Conservation (phyloP, 2,797 vertebrate genomes). For the Spheniscus humboldti region DNA sequence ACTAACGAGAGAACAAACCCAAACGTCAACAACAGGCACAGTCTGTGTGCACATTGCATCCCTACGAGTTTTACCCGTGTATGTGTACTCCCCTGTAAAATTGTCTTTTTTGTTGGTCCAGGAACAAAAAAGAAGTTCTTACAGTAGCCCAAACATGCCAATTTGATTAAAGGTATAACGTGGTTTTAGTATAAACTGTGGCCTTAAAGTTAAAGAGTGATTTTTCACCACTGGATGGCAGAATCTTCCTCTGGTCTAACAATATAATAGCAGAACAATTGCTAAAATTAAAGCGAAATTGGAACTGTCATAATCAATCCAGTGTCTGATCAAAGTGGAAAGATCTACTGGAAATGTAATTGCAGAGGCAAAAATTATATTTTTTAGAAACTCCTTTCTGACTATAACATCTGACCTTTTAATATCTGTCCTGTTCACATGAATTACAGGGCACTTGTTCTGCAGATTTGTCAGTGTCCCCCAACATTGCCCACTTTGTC, state of each 20-base stretch:
- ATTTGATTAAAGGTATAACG: not conserved
- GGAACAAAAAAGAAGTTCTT: not conserved
- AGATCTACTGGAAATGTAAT: slow-evolving; percentile 23
- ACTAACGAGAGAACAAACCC: not conserved
- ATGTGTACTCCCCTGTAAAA: not conserved
- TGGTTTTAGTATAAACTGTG: not conserved
- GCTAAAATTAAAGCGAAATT: slow-evolving; percentile 25
- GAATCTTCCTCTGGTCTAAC: slow-evolving; percentile 37
- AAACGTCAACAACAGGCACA: not conserved
- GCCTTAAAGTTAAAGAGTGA: not conserved
- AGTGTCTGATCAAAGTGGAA: not conserved
- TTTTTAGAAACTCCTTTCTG: slow-evolving; percentile 9
- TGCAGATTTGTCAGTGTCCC: not conserved
- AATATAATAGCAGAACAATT: not conserved
- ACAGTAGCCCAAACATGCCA: not conserved
- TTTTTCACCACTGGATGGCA: slow-evolving; percentile 64
- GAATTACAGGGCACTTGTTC: not conserved
- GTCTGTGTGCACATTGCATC: fast-evolving
- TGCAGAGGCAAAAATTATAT: not conserved
- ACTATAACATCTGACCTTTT: not conserved
- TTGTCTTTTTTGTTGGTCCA: not conserved
- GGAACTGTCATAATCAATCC: slow-evolving; percentile 18
- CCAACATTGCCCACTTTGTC: not conserved
- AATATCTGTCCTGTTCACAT: not conserved
- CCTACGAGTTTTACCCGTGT: not conserved